phyloP scores from a whole-genome alignment of 2,888 invertebrate genomes.

The Drosophila mettleri region DNA sequence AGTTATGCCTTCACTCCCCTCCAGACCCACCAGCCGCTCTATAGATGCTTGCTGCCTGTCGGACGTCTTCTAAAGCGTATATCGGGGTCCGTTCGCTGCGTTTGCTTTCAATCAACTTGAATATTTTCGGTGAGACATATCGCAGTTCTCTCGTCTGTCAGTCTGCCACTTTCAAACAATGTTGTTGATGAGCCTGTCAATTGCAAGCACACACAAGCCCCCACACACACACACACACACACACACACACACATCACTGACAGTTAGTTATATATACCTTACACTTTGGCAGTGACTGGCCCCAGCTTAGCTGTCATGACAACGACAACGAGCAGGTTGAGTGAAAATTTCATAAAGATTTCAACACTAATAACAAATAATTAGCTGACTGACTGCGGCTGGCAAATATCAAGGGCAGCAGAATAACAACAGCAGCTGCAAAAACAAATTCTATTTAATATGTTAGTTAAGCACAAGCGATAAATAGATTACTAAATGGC shows the following conservation, averaged over 20 bases:
- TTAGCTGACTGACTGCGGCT: slow-evolving; percentile 67
- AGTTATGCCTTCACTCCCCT: slow-evolving; percentile 20
- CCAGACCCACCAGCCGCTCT: neutral
- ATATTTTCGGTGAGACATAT: slow-evolving; percentile 52
- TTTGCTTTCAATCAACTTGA: slow-evolving; percentile 72
- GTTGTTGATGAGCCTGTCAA: slow-evolving; percentile 76
- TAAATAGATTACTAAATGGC: slow-evolving; percentile 33
- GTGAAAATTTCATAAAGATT: slow-evolving; percentile 70
- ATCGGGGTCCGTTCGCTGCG: slow-evolving; percentile 44
- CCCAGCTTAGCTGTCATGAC: slow-evolving; percentile 53
- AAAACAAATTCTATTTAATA: slow-evolving; percentile 43
- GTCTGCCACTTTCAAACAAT: slow-evolving; percentile 71
- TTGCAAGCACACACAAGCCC: slow-evolving; percentile 40
- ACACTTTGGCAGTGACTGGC: slow-evolving; percentile 23
- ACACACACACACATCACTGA: neutral
- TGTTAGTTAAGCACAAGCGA: slow-evolving; percentile 17
- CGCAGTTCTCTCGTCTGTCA: slow-evolving; percentile 48
- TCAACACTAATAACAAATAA: slow-evolving; percentile 77
- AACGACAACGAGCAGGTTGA: slow-evolving; percentile 40
- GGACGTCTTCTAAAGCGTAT: slow-evolving; percentile 24
- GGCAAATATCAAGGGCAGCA: slow-evolving; percentile 58
- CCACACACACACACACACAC: slow-evolving; percentile 13
- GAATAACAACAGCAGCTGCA: neutral
- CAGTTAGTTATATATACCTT: slow-evolving; percentile 9
- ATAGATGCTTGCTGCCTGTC: slow-evolving; percentile 3